Evolutionary conservation across 1,140 invertebrate species (phyloP), one percentile per base, ranked within the genome.

Genomic region (Anagrus nilaparvatae): DNA sequence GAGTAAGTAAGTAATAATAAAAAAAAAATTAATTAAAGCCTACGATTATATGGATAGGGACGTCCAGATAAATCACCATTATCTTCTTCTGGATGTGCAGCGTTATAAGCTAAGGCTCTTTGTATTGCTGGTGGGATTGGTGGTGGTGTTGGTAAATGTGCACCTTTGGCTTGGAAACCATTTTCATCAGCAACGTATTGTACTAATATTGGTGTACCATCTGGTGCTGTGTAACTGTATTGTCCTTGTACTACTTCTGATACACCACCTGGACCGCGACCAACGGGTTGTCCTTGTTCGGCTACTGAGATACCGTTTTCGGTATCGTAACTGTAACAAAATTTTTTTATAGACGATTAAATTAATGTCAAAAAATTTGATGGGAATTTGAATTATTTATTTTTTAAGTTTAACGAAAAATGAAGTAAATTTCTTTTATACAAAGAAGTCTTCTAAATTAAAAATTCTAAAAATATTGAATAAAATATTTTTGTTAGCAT

Each of bases 211-310:
- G 81, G 73, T 29, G 78, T 80, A 37, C 86, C 86, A 52, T 88
- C 84, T 1, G 82, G 82, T 10, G 84, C 82, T 1, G 83, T 87
- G 59, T 88, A 90, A 33, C 81, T 81, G 46, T 75, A 85, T n/a
- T 75, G 76, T 27, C 84, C 84, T 56, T 77, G 71, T 5, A 79
- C 80, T 14, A 79, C 70, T 78, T 84, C 55, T 75, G 62, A 32
- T 69, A 77, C 35, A 73, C 82, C 54, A 20, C 32, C 48, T 5
- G 54, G 49, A 4, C 70, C 69, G 4, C 50, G 61, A 68, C 67
- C 81, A 71, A 61, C 82, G 61, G 34, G 77, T 70, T 61, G 69
- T 58, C 67, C 68, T 41, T 63, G 55, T 44, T 70, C 66, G 5
- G 66, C 60, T 18, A 67, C 66, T 2, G 59, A 60, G 42, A 73